These are phyloP conservation scores for Saccostrea echinata DNA, from an alignment of 1,140 invertebrate species.

Conservation along the genomic window DNA sequence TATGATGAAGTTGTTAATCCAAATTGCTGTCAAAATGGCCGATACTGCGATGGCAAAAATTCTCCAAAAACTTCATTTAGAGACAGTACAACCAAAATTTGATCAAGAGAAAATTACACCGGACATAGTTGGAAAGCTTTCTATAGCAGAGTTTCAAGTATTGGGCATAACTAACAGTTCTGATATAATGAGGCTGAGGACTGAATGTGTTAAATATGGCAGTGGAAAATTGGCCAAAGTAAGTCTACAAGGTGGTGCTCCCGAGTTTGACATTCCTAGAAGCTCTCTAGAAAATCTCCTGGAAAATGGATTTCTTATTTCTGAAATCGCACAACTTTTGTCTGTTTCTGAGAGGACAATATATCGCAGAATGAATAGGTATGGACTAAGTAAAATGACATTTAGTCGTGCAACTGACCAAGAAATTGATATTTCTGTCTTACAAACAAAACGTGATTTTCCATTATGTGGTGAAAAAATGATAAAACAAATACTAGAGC, in stretches of 20 bases:
- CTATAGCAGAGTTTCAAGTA: neutral
- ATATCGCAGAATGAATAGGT: slow-evolving; percentile 16
- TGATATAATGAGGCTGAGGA: slow-evolving; percentile 5
- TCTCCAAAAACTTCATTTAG: neutral
- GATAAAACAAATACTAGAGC: slow-evolving; percentile 21
- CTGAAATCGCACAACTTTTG: slow-evolving; percentile 38
- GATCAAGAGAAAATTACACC: slow-evolving; percentile 23
- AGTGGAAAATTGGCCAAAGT: neutral
- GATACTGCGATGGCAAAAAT: neutral
- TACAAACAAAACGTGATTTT: slow-evolving; percentile 39
- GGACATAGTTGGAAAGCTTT: slow-evolving; percentile 16
- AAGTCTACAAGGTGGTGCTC: neutral
- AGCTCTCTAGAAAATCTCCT: slow-evolving; percentile 16
- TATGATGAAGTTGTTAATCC: neutral
- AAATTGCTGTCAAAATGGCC: neutral
- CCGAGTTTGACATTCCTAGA: neutral
- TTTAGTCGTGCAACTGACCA: slow-evolving; percentile 35
- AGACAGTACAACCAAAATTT: neutral
- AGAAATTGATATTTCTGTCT: neutral
- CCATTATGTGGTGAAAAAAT: slow-evolving; percentile 48
- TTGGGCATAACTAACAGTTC: slow-evolving; percentile 28
- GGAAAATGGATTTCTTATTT: slow-evolving; percentile 43
- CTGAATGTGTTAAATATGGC: slow-evolving; percentile 37
- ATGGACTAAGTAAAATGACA: slow-evolving; percentile 2
- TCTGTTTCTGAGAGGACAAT: slow-evolving; percentile 37